phyloP scores from a whole-genome alignment of 35 echinoderm and acorn worm genomes.

The Lytechinus variegatus region DNA sequence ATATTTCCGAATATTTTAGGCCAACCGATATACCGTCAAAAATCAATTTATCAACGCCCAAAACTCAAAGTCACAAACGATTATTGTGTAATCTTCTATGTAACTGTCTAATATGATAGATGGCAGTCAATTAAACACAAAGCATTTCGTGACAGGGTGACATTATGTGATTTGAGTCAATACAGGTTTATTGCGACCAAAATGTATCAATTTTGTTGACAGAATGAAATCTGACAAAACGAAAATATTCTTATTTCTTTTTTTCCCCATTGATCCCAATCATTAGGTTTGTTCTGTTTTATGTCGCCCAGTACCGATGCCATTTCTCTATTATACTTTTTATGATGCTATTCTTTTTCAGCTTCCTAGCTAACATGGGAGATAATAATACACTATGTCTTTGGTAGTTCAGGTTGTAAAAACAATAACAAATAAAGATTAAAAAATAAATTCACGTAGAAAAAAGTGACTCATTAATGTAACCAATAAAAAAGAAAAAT shows the following conservation, averaged over 20 bases:
- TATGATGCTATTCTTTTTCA: no score
- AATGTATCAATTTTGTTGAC: neutral
- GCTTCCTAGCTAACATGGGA: no score
- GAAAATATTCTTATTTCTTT: neutral
- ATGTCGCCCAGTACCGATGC: neutral
- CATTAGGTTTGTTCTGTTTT: neutral
- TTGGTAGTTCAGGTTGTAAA: no score
- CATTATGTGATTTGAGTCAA: neutral
- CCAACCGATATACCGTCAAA: neutral
- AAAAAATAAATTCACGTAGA: no score
- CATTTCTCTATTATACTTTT: neutral
- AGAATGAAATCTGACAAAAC: neutral
- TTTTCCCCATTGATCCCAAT: neutral
- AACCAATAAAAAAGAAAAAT: no score
- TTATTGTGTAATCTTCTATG: neutral
- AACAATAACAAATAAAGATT: no score
- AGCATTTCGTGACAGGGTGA: neutral
- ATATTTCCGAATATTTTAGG: neutral
- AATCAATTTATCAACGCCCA: neutral
- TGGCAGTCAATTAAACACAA: neutral
- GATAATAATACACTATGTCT: no score
- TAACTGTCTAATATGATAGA: neutral
- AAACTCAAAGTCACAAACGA: neutral
- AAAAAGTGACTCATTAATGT: no score
- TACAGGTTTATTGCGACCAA: neutral